phyloP scores from a whole-genome alignment of 2,888 invertebrate species.

The Pollenia labialis region DNA sequence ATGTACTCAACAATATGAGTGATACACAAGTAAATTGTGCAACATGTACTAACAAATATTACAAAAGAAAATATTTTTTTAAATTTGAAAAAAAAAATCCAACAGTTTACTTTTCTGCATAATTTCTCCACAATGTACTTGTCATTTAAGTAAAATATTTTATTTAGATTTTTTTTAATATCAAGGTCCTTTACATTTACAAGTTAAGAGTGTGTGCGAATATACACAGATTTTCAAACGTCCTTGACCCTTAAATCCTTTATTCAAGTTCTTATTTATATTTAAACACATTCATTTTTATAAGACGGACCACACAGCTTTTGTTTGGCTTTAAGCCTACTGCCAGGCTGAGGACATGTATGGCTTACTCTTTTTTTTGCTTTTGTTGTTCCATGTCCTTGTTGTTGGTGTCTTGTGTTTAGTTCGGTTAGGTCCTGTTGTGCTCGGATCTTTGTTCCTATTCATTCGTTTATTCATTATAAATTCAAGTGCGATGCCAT shows the following conservation, averaged over 20 bases:
- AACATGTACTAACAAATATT: neutral
- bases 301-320: constrained; percentile 20
- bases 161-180: constrained; percentile 12
- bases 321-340: constrained; percentile 44
- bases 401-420: constrained; percentile 27
- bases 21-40: neutral
- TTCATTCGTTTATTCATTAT: constrained; percentile 46
- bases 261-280: constrained; percentile 48
- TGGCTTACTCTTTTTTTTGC: constrained; percentile 19
- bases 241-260: constrained; percentile 71
- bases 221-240: neutral
- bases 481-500: constrained; percentile 66
- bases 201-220: neutral
- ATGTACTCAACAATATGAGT: neutral
- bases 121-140: constrained; percentile 2
- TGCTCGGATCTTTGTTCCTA: neutral
- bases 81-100: neutral
- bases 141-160: constrained; percentile 13
- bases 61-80: neutral
- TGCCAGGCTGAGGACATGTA: constrained; percentile 15
- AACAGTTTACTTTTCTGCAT: neutral
- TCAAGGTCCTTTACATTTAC: constrained; percentile 2
- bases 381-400: constrained; percentile 9
- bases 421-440: constrained; percentile 25
- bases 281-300: constrained; percentile 3